Percentiles rank a stretch among this genome's conserved stretches.
phyloP scores from a whole-genome alignment of 2,113 vertebrate species.

The Lasiurus borealis region DNA sequence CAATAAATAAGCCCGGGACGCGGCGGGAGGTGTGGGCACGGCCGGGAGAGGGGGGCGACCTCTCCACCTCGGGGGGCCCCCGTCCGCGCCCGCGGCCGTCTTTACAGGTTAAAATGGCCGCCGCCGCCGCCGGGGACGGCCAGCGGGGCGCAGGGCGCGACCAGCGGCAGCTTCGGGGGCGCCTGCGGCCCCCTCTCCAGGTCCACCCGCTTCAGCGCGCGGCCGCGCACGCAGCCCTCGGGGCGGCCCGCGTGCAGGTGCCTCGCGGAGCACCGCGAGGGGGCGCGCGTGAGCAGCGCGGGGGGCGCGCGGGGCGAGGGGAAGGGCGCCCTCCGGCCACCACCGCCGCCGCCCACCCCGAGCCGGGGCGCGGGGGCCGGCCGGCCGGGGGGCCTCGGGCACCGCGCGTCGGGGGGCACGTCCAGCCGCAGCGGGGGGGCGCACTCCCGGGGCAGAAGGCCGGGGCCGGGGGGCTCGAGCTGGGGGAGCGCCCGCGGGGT shows the following conservation, averaged over 20 bases:
- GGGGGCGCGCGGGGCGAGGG: slow-evolving; percentile 58
- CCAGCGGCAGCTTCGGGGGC: slow-evolving; percentile 33
- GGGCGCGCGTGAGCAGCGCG: slow-evolving; percentile 77
- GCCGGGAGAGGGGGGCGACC: background rate
- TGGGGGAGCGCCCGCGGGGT: slow-evolving; percentile 87
- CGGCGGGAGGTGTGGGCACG: slow-evolving; percentile 37
- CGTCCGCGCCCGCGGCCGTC: no score
- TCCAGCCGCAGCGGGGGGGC: slow-evolving; percentile 91
- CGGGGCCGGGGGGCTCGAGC: slow-evolving; percentile 85
- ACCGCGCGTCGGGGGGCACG: slow-evolving; percentile 88
- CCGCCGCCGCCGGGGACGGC: slow-evolving; percentile 2
- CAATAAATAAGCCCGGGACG: slow-evolving; percentile 81
- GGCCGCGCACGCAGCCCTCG: slow-evolving; percentile 72
- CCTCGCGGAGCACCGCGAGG: slow-evolving; percentile 70
- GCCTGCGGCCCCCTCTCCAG: slow-evolving; percentile 46
- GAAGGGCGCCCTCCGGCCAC: slow-evolving; percentile 51
- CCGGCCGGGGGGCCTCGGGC: slow-evolving; percentile 71
- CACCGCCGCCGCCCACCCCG: slow-evolving; percentile 50
- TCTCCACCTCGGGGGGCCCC: no score
- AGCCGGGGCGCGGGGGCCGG: slow-evolving; percentile 69
- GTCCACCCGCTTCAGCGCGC: slow-evolving; percentile 73
- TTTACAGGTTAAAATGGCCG: slow-evolving; percentile 74
- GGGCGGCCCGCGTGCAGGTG: slow-evolving; percentile 74
- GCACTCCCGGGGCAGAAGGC: slow-evolving; percentile 90
- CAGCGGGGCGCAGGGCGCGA: background rate